Percentiles rank a stretch among this genome's conserved stretches.
Evolutionary conservation across 2,113 vertebrate genomes (phyloP).

Genomic region (Cyanoramphus novaezelandiae): DNA sequence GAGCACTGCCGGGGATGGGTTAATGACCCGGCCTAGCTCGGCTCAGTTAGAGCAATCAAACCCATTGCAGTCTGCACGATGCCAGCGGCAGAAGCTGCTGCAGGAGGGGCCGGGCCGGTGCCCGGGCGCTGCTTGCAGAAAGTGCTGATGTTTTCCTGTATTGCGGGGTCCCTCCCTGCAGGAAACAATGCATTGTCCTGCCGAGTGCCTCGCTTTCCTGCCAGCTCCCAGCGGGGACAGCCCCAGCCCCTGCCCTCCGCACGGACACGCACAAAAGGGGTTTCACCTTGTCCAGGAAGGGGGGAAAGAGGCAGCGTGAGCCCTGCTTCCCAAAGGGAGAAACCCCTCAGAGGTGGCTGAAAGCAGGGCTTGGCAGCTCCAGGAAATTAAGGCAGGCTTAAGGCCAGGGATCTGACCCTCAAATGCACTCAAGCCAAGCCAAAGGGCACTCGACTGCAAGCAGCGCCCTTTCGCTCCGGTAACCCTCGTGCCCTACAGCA

Average conservation of each 20-base stretch:
- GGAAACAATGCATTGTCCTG: constrained; percentile 53
- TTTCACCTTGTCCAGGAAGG: not conserved
- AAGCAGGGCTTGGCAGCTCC: not conserved
- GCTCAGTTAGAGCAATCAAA: not conserved
- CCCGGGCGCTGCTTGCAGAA: not conserved
- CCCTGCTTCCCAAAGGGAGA: not conserved
- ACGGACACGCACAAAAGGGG: not conserved
- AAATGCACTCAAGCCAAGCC: not conserved
- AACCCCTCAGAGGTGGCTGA: not conserved
- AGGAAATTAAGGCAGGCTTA: rapidly evolving
- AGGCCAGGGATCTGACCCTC: not conserved
- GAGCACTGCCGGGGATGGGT: not conserved
- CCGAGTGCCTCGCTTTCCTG: not conserved
- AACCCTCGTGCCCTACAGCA: rapidly evolving
- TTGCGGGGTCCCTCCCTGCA: constrained; percentile 36
- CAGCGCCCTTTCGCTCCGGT: not conserved
- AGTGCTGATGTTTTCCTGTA: constrained; percentile 53
- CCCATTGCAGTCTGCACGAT: not conserved
- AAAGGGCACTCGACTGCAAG: not conserved
- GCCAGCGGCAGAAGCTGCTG: not conserved
- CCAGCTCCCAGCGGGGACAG: rapidly evolving
- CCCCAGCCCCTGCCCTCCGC: not conserved
- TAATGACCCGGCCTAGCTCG: not conserved
- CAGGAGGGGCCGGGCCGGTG: not conserved
- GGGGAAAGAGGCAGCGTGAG: rapidly evolving